Conservation (phyloP, 2,888 invertebrate species). For the Sussaba pulchella region DNA sequence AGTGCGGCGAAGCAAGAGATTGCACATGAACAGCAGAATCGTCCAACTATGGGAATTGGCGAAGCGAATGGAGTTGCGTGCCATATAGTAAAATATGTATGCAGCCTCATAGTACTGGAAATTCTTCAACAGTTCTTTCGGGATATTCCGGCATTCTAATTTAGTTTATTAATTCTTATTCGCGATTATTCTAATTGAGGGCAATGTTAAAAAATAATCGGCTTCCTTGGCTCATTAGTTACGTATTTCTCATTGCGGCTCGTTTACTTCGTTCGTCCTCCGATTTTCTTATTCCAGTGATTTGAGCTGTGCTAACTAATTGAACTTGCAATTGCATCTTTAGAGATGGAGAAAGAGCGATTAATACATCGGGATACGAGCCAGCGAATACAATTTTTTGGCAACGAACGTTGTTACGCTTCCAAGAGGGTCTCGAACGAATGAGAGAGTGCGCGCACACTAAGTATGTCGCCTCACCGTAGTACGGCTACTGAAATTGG, state of each 20-base stretch:
- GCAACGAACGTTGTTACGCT: conserved; percentile 62
- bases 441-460: conserved; percentile 43
- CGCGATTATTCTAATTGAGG: conserved; percentile 13
- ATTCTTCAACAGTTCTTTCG: conserved; percentile 28
- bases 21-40: conserved; percentile 40
- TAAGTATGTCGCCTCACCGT: conserved; percentile 26
- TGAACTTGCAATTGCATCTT: no score
- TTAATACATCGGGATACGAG: conserved; percentile 46
- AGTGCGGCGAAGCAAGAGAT: conserved; percentile 16
- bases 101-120: conserved; percentile 32
- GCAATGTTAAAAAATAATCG: not conserved
- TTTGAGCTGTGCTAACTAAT: not conserved
- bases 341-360: not conserved
- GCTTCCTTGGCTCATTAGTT: not conserved
- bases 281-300: not conserved
- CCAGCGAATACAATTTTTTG: conserved; percentile 54
- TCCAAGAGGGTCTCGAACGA: conserved; percentile 43
- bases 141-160: conserved; percentile 27
- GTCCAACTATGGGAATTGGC: conserved; percentile 15
- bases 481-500: conserved; percentile 56
- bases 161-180: conserved; percentile 1
- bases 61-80: conserved; percentile 18
- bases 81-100: conserved; percentile 12
- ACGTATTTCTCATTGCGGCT: not conserved
- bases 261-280: not conserved